These are phyloP conservation scores for Dipus sagitta DNA, from an alignment of 2,797 vertebrate genomes.

Conservation along the genomic window DNA sequence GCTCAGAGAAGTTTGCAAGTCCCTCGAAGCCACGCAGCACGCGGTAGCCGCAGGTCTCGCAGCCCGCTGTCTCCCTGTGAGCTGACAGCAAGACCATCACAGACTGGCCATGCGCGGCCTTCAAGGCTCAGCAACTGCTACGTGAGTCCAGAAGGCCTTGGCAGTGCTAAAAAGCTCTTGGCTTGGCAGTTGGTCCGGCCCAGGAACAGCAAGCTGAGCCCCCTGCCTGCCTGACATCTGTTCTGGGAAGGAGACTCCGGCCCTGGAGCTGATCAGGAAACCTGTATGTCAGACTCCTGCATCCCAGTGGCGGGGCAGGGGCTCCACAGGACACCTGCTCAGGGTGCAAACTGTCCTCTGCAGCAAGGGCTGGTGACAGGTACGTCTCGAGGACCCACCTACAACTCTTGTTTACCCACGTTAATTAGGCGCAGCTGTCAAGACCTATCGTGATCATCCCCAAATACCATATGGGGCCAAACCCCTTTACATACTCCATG, in stretches of 20 bases:
- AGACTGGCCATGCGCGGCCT: background rate
- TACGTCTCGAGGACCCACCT: accelerated
- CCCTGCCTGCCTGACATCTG: background rate
- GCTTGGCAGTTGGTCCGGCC: background rate
- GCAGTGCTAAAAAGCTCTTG: background rate
- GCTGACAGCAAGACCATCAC: no score
- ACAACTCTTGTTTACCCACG: background rate
- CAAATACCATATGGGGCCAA: background rate
- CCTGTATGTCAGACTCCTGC: accelerated
- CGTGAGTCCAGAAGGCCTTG: background rate
- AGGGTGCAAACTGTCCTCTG: background rate
- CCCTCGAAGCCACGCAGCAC: background rate
- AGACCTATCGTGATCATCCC: background rate
- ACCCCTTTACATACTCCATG: accelerated
- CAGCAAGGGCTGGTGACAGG: background rate
- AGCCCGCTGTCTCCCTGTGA: background rate
- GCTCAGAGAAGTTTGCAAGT: background rate
- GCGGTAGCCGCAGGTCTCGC: background rate
- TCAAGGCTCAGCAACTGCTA: background rate
- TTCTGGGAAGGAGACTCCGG: background rate
- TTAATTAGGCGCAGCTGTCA: background rate
- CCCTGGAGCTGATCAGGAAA: background rate
- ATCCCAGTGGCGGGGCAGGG: background rate
- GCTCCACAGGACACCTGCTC: background rate
- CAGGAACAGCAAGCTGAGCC: accelerated